These are phyloP conservation scores for Drosophila villosipedis DNA, from an alignment of 2,888 invertebrate species.

Conservation along the genomic window DNA sequence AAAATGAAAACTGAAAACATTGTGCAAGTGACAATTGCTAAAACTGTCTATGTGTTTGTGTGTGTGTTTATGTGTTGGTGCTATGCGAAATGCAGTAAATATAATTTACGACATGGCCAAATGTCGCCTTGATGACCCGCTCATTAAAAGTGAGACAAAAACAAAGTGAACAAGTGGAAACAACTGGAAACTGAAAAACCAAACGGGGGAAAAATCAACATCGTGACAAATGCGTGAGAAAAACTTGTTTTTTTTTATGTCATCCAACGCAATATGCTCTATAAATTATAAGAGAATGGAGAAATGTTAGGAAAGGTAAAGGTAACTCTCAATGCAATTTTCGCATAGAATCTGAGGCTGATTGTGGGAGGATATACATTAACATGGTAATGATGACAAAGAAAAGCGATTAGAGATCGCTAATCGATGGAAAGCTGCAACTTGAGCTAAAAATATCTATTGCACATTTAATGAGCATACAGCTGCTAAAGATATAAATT, in stretches of 20 bases:
- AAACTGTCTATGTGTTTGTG: constrained; percentile 6
- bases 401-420: neutral
- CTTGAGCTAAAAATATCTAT: neutral
- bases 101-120: constrained; percentile 73
- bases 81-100: constrained; percentile 64
- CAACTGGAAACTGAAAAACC: constrained; percentile 33
- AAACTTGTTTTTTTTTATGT: constrained; percentile 33
- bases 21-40: constrained; percentile 61
- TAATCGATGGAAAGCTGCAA: neutral
- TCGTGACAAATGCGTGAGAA: constrained; percentile 76
- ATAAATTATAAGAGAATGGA: constrained; percentile 14
- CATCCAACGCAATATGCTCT: constrained; percentile 34
- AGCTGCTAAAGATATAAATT: neutral
- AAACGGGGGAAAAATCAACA: constrained; percentile 37
- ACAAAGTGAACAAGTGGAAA: constrained; percentile 18
- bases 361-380: neutral
- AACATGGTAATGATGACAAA: neutral
- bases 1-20: constrained; percentile 55
- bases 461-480: neutral
- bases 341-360: neutral
- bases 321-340: constrained; percentile 9
- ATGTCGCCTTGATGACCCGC: constrained; percentile 72
- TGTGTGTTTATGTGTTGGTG: constrained; percentile 18
- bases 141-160: constrained; percentile 63
- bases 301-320: constrained; percentile 18